Conservation (phyloP, 2,113 vertebrate genomes). For the Pseudorasbora parva region DNA sequence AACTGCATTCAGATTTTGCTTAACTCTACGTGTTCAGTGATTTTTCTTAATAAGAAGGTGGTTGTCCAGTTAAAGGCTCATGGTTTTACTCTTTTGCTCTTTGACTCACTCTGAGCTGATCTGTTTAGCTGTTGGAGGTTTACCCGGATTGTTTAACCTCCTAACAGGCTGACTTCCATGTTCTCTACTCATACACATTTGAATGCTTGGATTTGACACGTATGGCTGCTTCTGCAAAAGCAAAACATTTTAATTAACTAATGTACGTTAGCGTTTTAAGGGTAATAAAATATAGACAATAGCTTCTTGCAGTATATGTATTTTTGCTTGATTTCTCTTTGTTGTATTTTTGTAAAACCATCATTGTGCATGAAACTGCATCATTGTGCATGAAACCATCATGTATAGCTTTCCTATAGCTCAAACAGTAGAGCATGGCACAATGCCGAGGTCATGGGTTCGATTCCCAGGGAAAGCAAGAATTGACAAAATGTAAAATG, state of each 20-base stretch:
- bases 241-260: neutral
- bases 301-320: neutral
- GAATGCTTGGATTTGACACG: neutral
- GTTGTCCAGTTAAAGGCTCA: neutral
- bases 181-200: neutral
- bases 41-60: neutral
- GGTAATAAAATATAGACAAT: neutral
- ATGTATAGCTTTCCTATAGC: no score
- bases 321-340: constrained; percentile 2
- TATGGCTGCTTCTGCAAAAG: neutral
- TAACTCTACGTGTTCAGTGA: neutral
- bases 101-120: neutral
- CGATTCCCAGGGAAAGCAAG: no score
- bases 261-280: neutral
- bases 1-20: neutral
- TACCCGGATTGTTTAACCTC: neutral
- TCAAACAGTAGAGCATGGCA: no score
- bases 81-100: neutral
- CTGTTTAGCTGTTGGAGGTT: constrained; percentile 10
- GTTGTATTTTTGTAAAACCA: neutral
- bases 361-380: neutral
- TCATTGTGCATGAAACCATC: no score
- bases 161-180: constrained; percentile 13
- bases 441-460: no score
- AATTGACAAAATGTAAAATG: no score